A percentile compares a stretch with the other conserved stretches of the same genome.
Evolutionary conservation across 2,888 invertebrate genomes (phyloP).

Genomic region (Platycnemis pennipes): DNA sequence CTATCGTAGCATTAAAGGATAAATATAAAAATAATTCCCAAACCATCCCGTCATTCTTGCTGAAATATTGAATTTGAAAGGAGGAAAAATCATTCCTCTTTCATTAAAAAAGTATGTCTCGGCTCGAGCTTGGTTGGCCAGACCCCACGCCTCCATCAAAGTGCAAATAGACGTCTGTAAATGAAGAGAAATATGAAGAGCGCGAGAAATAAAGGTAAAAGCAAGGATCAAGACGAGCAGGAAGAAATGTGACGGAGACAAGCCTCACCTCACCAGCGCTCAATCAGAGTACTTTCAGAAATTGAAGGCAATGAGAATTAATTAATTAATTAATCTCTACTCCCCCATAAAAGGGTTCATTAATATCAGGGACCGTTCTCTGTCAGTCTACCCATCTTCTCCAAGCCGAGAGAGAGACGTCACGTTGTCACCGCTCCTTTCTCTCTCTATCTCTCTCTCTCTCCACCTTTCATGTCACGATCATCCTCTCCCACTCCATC

Average conservation of each 20-base stretch:
- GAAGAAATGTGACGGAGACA: conserved; percentile 24
- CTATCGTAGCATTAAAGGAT: neutral
- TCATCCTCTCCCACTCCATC: conserved; percentile 35
- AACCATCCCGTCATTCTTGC: neutral
- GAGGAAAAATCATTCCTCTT: neutral
- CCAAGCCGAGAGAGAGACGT: conserved; percentile 29
- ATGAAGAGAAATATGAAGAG: neutral
- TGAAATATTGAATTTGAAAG: neutral
- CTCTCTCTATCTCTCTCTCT: neutral
- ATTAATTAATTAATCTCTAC: conserved; percentile 59
- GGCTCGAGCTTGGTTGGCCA: neutral
- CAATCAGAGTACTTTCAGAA: conserved; percentile 40
- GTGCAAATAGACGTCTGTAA: neutral
- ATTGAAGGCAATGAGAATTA: conserved; percentile 54
- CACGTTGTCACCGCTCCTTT: neutral
- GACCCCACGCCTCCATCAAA: neutral
- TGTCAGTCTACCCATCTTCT: conserved; percentile 4
- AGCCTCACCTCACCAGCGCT: conserved; percentile 25
- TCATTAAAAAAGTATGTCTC: neutral
- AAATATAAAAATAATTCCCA: neutral
- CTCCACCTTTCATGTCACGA: conserved; percentile 26
- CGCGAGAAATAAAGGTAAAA: neutral
- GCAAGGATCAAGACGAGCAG: neutral
- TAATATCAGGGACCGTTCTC: conserved; percentile 43
- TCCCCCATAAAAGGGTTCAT: conserved; percentile 46